Evolutionary conservation across 2,113 vertebrate genomes (phyloP).

Genomic region (Sisor rabdophorus): DNA sequence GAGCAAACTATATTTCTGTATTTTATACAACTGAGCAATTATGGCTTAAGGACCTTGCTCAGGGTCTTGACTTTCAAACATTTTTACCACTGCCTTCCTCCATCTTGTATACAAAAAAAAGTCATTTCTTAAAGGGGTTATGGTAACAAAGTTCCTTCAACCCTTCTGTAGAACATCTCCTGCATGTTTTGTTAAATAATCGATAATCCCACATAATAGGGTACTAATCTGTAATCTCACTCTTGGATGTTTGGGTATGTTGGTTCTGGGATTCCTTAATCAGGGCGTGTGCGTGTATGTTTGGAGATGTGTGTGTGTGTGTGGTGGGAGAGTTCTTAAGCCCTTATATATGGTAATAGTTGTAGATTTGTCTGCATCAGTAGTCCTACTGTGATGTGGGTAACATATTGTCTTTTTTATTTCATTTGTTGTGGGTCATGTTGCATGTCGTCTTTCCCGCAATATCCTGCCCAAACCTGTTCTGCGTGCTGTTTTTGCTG

Average conservation of each 20-base stretch:
- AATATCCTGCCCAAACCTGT: constrained; percentile 9
- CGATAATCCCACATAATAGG: constrained; percentile 10
- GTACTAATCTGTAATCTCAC: constrained; percentile 17
- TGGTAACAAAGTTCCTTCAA: constrained; percentile 54
- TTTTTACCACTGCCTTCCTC: too few relatives aligned
- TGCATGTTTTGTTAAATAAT: constrained; percentile 57
- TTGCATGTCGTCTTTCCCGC: not conserved
- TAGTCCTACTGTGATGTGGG: not conserved
- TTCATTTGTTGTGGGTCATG: not conserved
- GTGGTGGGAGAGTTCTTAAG: constrained; percentile 35
- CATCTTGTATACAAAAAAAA: too few relatives aligned
- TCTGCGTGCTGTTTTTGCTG: constrained; percentile 22
- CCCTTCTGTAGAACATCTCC: constrained; percentile 24
- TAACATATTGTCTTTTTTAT: not conserved
- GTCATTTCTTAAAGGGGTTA: not conserved
- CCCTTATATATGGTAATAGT: constrained; percentile 12
- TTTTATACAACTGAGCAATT: too few relatives aligned
- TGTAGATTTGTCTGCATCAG: constrained; percentile 23
- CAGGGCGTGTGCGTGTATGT: constrained; percentile 29
- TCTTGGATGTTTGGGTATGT: constrained; percentile 31
- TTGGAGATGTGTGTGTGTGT: constrained; percentile 30
- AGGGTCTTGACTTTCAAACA: too few relatives aligned
- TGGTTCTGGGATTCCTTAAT: constrained; percentile 26
- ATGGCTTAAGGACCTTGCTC: too few relatives aligned
- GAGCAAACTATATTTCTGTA: too few relatives aligned